Percentiles rank a stretch among this genome's conserved stretches.
Evolutionary conservation across 2,888 invertebrate species (phyloP).

Genomic region (Halictus quadricinctus): DNA sequence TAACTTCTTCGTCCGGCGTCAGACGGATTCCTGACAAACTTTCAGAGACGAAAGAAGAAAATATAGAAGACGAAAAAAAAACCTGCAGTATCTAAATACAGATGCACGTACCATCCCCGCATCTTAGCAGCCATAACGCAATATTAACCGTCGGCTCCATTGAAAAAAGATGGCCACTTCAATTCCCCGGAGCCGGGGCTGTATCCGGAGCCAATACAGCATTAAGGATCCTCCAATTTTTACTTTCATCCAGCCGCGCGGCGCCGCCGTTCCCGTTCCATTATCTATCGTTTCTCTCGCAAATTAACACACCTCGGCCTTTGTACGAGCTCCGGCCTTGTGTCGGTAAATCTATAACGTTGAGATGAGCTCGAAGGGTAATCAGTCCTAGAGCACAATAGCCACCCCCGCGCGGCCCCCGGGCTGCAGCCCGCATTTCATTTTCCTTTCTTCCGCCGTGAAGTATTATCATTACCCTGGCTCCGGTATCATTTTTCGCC

Average conservation of each 20-base stretch:
- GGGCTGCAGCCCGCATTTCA: constrained; percentile 57
- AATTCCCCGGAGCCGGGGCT: not conserved
- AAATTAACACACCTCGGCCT: constrained; percentile 56
- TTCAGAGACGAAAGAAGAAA: not conserved
- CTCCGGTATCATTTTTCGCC: constrained; percentile 65
- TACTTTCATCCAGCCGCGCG: constrained; percentile 22
- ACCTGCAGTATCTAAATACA: not conserved
- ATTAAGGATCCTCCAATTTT: constrained; percentile 27
- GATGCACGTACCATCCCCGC: not conserved
- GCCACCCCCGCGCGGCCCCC: constrained; percentile 31
- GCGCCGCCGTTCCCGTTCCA: constrained; percentile 45
- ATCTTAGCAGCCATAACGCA: not conserved
- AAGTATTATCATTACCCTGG: constrained; percentile 61
- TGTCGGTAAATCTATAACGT: constrained; percentile 59
- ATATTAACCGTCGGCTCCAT: not conserved
- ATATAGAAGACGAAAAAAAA: not conserved
- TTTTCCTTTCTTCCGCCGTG: constrained; percentile 65
- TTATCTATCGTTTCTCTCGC: constrained; percentile 53
- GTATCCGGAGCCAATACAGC: constrained; percentile 12
- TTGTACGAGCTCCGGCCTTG: constrained; percentile 41
- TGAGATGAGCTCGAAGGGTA: constrained; percentile 52
- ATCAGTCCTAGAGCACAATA: constrained; percentile 65
- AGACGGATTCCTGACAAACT: no score
- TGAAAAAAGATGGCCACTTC: not conserved
- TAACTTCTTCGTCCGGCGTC: no score